Evolutionary conservation across 2,888 invertebrate genomes (phyloP), one percentile per base, ranked within the genome.

Genomic region (Epiperipatus broadwayi): DNA sequence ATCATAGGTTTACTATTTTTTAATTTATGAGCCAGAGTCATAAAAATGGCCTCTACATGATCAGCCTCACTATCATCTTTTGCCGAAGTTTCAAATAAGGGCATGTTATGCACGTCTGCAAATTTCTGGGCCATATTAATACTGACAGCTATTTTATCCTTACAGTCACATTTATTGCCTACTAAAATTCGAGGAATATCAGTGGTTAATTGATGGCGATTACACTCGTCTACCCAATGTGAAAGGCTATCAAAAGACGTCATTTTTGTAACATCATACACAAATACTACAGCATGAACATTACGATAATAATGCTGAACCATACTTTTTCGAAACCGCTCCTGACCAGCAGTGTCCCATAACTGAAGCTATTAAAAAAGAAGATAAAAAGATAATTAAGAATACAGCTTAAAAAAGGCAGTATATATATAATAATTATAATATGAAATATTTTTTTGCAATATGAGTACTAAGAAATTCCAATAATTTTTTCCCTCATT

Each of bases 261-360:
- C 3, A 67, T 51, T 45, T 60, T 75, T 5, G 76, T 76, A 39
- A 79, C 72, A 61, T 80, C 79, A 59, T 78, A 80, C 1, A 78
- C 78, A 51, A 79, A 74, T 34, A 80, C 73, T n/a, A 80, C 74
- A n/a, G 79, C 78, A 56, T 78, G 72, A 2, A 75, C 75, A 57
- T 79, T 79, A 40, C 78, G 64, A 54, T 81, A 81, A 57, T 79
- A 81, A 57, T 80, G 79, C 50, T 74, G 72, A 14, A 78, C 75
- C 75, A 80, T 78, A 2, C 76, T 75, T 54, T 73, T 73, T 10
- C 79, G 66, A 57, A 78, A 79, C 41, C 78, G 59, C 57, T 81
- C 80, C 54, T 80, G 79, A 0, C 79, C 79, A 0, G 79, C 79
- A 2, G 78, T 78, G 49, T 69, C 78, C 76, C 77, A 78, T 32